Conservation (phyloP, 2,113 vertebrate species). For the Neolamprologus falcicula region DNA sequence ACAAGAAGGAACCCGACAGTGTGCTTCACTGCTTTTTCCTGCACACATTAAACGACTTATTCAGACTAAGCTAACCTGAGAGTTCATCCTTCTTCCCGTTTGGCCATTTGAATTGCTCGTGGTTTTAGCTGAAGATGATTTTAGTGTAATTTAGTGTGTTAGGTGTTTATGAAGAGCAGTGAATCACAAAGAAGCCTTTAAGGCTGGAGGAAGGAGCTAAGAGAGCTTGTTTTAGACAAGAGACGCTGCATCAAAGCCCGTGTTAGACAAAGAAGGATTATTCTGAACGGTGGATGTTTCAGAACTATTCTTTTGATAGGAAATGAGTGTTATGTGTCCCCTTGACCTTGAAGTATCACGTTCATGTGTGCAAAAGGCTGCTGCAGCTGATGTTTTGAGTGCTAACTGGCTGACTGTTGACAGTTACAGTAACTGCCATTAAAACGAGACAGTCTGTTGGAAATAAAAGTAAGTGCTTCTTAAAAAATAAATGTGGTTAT, state of each 20-base stretch:
- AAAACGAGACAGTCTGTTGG: neutral
- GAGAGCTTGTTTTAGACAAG: neutral
- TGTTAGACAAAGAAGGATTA: neutral
- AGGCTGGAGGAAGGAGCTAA: neutral
- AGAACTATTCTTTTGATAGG: neutral
- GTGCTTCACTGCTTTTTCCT: neutral
- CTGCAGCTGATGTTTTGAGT: neutral
- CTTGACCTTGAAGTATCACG: neutral
- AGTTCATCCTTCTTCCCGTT: neutral
- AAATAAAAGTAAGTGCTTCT: accelerated
- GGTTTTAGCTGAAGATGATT: neutral
- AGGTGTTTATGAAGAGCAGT: neutral
- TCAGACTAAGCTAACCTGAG: neutral
- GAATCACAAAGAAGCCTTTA: neutral
- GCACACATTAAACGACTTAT: neutral
- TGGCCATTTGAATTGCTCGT: neutral
- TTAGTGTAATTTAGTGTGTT: neutral
- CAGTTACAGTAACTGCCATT: neutral
- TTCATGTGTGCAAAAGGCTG: neutral
- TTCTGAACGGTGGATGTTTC: neutral
- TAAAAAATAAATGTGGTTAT: neutral
- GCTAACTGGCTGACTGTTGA: neutral
- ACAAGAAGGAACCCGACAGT: neutral
- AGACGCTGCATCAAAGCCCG: neutral
- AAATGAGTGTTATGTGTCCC: neutral